Base-by-base conservation (phyloP, 1,140 invertebrate genomes). In the Dolichoris vasculosae region DNA sequence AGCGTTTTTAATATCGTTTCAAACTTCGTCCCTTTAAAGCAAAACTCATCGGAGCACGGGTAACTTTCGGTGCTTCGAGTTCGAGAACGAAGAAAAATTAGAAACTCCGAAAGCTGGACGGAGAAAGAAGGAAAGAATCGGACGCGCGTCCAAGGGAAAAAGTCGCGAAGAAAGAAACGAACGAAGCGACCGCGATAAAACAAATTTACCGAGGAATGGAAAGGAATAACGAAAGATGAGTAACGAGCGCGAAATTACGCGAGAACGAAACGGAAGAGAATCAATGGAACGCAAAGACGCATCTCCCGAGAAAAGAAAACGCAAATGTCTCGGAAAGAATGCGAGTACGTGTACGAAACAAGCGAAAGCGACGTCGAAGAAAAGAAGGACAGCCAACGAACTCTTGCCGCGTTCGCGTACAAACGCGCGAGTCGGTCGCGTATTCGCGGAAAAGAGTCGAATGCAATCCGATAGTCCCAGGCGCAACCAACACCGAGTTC, bases 1-100 rank as follows among this genome's bases (percentile, higher is more conserved):
- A 79, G 75, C 75, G 55, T 84, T 84, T 84, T 84, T 84, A 71
- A 84, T 84, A 77, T 71, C 32, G 59, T 84, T 84, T 35, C 59
- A 35, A 84, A 84, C 43, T 84, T 82, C 2, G 9, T 30, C 43
- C 63, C 23, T 59, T 55, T 11, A 59, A 40, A n/a, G 75, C 11
- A n/a, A 30, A 84, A 78, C 82, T 84, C 75, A 51, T 84, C 82
- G 67, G 76, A 84, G 59, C 40, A 63, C 55, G 59, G 26, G 59
- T 30, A 78, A 84, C 82, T 84, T 84, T 78, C 67, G 78, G 43
- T 51, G 73, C 71, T 55, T 13, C 64, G 20, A n/a, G 30, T 73
- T 71, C 32, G 64, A 48, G 55, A 35, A 79, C n/a, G 75, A 78
- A n/a, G 35, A 77, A 51, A 69, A 84, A 79, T 84, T 84, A 71